phyloP scores from a whole-genome alignment of 2,113 vertebrate species.

The Callionymus lyra region DNA sequence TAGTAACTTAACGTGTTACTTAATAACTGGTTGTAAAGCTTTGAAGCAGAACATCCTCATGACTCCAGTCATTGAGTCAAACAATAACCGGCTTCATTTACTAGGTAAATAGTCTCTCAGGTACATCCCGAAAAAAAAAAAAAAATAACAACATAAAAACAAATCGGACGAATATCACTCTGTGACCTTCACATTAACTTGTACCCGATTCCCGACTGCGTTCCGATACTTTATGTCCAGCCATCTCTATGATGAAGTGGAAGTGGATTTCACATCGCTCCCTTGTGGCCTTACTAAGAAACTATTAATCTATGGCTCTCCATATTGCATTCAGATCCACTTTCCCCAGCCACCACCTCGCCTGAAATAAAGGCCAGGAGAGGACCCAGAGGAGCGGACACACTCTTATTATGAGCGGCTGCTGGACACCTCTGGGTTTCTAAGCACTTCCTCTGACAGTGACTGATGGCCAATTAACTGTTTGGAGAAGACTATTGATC shows the following conservation, averaged over 20 bases:
- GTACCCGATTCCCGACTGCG: conserved; percentile 11
- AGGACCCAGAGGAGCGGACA: conserved; percentile 57
- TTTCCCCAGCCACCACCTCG: conserved; percentile 45
- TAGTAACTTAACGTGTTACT: no score
- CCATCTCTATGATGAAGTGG: conserved; percentile 48
- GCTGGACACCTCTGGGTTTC: conserved; percentile 62
- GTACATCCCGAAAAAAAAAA: no score
- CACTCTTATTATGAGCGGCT: conserved; percentile 60
- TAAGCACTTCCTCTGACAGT: conserved; percentile 58
- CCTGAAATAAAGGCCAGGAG: conserved; percentile 51
- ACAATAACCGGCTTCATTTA: no score
- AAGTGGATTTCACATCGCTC: conserved; percentile 59
- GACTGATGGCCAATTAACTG: conserved; percentile 73
- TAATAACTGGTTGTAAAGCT: no score
- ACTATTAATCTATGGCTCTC: conserved; percentile 61
- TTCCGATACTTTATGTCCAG: conserved; percentile 24
- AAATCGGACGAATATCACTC: conserved; percentile 2
- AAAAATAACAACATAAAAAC: conserved; percentile 3
- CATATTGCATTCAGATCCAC: conserved; percentile 62
- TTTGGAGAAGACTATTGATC: conserved; percentile 66
- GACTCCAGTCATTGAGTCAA: no score
- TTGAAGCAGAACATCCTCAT: no score
- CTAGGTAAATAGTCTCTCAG: no score
- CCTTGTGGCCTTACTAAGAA: conserved; percentile 58
- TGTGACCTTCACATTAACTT: conserved; percentile 30